Evolutionary conservation across 1,140 invertebrate species (phyloP).

Genomic region (Lepidurus packardi): DNA sequence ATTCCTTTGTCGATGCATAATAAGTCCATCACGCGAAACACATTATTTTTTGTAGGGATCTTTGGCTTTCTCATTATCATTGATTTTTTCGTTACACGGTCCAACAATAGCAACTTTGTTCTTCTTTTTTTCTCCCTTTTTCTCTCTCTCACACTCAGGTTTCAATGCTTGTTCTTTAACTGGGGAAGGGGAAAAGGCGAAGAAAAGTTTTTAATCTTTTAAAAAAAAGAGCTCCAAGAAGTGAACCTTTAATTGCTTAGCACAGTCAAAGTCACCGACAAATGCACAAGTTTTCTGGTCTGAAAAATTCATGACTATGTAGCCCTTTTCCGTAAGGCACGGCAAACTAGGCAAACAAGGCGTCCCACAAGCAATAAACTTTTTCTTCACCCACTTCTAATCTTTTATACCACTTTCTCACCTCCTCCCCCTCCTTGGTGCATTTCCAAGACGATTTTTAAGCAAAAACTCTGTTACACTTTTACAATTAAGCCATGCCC

Average conservation of each 20-base stretch:
- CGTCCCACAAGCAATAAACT: not conserved
- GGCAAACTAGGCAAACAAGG: constrained; percentile 1
- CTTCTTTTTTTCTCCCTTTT: not conserved
- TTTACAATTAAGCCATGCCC: not conserved
- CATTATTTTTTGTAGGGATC: not conserved
- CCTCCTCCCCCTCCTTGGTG: not conserved
- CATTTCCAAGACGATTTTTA: not conserved
- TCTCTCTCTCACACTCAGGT: not conserved
- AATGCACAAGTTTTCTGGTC: constrained; percentile 13
- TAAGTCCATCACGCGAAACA: constrained; percentile 11
- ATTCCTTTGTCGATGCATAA: not conserved
- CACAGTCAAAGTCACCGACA: constrained; percentile 12
- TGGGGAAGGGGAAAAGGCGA: not conserved
- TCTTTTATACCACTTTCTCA: not conserved
- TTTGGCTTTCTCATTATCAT: constrained; percentile 1
- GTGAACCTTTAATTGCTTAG: constrained; percentile 11
- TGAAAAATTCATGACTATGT: not conserved
- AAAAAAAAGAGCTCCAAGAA: constrained; percentile 5
- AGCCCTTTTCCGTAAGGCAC: not conserved
- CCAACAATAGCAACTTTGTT: not conserved
- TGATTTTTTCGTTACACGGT: not conserved
- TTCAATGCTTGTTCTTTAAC: not conserved
- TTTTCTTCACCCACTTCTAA: not conserved
- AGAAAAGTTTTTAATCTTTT: not conserved
- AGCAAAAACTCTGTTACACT: not conserved